These are phyloP conservation scores for Taenioides sp. DNA, from an alignment of 2,797 vertebrate species.

Conservation along the genomic window DNA sequence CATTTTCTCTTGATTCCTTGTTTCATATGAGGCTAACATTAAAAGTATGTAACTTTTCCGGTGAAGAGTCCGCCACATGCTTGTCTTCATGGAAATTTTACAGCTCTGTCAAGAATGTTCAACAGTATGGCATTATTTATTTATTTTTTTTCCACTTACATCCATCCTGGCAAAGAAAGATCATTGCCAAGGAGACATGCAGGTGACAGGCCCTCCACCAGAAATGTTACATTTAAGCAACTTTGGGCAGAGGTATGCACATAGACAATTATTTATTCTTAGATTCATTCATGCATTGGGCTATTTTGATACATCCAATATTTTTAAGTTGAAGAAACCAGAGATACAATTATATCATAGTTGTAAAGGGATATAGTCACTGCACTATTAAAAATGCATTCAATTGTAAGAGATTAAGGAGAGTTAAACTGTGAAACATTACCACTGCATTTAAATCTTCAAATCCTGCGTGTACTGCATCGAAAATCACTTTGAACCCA, in stretches of 20 bases:
- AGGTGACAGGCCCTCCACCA: no score
- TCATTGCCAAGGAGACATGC: not conserved
- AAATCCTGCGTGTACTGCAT: not conserved
- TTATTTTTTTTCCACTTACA: no score
- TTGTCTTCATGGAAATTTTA: not conserved
- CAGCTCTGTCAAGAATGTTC: not conserved
- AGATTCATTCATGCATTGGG: no score
- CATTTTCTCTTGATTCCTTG: not conserved
- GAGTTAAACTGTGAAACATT: not conserved
- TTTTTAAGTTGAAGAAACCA: not conserved
- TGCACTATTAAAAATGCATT: not conserved
- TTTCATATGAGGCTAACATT: no score
- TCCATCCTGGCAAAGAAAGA: not conserved
- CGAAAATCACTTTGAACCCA: conserved; percentile 1
- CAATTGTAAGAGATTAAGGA: not conserved
- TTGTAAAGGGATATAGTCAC: not conserved
- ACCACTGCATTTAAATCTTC: not conserved
- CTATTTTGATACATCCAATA: not conserved
- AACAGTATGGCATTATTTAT: not conserved
- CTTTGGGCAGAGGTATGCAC: no score
- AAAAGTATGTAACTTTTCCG: no score
- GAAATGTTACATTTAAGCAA: no score
- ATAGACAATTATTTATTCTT: no score
- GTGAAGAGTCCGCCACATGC: not conserved
- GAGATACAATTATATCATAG: not conserved